Percentiles rank a stretch among this genome's conserved stretches.
Evolutionary conservation across 2,797 vertebrate species (phyloP).

Genomic region (Danio aesculapii): DNA sequence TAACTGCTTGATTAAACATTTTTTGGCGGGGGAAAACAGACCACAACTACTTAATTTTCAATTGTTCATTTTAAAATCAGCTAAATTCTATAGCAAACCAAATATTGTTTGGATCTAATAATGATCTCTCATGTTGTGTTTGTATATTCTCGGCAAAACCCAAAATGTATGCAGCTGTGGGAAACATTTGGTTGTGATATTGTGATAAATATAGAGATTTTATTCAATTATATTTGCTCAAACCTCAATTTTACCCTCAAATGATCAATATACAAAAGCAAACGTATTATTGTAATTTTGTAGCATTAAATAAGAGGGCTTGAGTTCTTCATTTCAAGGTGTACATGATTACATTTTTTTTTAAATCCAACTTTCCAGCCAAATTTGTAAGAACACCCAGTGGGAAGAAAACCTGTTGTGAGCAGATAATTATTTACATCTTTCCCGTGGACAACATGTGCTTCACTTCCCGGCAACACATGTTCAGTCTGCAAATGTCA

Average conservation of each 20-base stretch:
- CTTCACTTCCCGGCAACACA: conserved; percentile 49
- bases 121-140: not conserved
- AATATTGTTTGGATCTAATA: not conserved
- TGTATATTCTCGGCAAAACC: not conserved
- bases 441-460: conserved; percentile 51
- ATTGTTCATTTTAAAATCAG: too few relatives aligned
- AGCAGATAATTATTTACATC: conserved; percentile 60
- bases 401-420: conserved; percentile 53
- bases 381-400: conserved; percentile 43
- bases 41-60: not conserved
- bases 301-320: not conserved
- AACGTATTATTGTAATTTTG: not conserved
- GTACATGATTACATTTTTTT: conserved; percentile 29
- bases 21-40: too few relatives aligned
- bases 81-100: not conserved
- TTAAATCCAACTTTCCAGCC: conserved; percentile 17
- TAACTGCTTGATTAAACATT: too few relatives aligned
- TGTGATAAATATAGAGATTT: too few relatives aligned
- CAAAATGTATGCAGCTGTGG: not conserved
- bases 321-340: not conserved
- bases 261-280: not conserved
- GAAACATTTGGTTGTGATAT: not conserved
- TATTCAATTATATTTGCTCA: too few relatives aligned
- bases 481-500: conserved; percentile 44
- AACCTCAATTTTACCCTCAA: not conserved